Base-by-base conservation (phyloP, 2,797 vertebrate species). In the Amblyopsis hoosieri region DNA sequence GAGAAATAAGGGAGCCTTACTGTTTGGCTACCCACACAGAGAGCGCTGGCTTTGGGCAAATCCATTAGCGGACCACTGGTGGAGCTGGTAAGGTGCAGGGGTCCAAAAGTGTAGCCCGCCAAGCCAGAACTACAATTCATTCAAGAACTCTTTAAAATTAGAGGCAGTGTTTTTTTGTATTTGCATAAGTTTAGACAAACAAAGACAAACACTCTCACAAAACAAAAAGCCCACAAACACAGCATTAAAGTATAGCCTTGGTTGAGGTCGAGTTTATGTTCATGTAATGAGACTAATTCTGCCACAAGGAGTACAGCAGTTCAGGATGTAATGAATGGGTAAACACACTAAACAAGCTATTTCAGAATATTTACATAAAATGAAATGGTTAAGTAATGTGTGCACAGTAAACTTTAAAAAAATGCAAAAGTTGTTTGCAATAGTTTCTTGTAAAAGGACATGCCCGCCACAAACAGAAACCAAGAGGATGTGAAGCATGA, bases 91-190 rank as follows among this genome's bases (percentile, higher is more conserved):
- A 71, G 76, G 37, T 42, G 37, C 79, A 72, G 62, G 4, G 14
- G 55, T 68, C 51, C 66, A 57, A 67, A 31, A 3, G 58, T 56
- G 60, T 59, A 49, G 53, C 1, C 54, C 52, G 46, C 42, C 12
- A 33, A 65, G 80, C 72, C 73, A 74, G 66, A 80, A 78, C 82
- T 74, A 63, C 75, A 78, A 74, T 23, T 71, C 67, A 78, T 86
- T 74, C 81, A 76, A 77, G 76, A 59, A 74, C 19, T 62, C 71
- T 79, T 85, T 78, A 86, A 83, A 88, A 76, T 77, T 81, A 86
- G 23, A 29, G 82, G 64, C 64, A 49, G 56, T 48, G 13, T n/a
- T 15, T 13, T 37, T 63, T 59, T 80, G 73, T 12, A 75, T 83
- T 66, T 83, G 79, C 75, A 75, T 80, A 82, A 72, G 76, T 87